Evolutionary conservation across 2,888 invertebrate genomes (phyloP), one percentile per base, ranked within the genome.

Genomic region (Graphium colonna): DNA sequence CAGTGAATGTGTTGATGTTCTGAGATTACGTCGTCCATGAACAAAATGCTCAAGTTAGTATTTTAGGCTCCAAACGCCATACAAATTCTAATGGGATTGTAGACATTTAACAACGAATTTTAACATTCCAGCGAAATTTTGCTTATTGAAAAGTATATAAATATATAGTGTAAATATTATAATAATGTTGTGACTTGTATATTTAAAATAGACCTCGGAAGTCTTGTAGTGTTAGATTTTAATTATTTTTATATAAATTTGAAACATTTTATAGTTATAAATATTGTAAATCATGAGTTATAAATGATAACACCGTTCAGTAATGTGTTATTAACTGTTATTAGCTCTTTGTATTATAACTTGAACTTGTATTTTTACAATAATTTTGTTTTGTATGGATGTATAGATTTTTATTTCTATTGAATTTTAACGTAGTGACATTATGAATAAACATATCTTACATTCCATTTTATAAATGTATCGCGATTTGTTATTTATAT

Each of bases 1-100:
- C 89, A 88, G 89, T 89, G 89, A 85, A 69, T 89, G 88, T 89
- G 89, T 88, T 89, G 89, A 89, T 86, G 75, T 81, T 79, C 77
- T 71, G 69, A 78, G 69, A 74, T 77, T 75, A 54, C 40, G 68
- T 70, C 59, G 71, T 74, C 75, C 76, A 79, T 77, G 78, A 81
- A 79, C 64, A 73, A 79, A 82, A 80, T 88, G 89, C 89, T 89
- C 89, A 89, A 87, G 43, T 53, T 48, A 43, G 71, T 84, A 82
- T 77, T 80, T 82, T 79, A 86, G 84, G 84, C 87, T 69, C 69
- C 68, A 68, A 79, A 76, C 79, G 86, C 85, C 85, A 85, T 84
- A 84, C 68, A 66, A 60, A 64, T 70, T 73, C 65, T 68, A 74
- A 73, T 75, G 73, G 74, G 76, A 71, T 61, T 63, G 59, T 62